Evolutionary conservation across 2,113 vertebrate species (phyloP).

Genomic region (Mesoclemmys tuberculata): DNA sequence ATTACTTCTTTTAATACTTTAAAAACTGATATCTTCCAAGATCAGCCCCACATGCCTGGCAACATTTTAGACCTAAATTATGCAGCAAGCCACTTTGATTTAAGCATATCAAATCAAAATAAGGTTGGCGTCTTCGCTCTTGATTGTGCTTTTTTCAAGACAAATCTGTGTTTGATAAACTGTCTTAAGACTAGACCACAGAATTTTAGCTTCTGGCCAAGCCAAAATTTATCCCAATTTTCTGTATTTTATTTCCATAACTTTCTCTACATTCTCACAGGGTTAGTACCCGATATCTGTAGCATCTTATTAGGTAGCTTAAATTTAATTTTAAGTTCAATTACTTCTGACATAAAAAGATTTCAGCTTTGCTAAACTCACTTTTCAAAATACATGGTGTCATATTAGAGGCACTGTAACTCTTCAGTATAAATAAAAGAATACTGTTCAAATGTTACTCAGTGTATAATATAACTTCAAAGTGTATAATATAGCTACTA

Average conservation of each 20-base stretch:
- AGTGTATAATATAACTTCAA: background rate
- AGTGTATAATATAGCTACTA: background rate
- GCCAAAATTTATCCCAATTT: background rate
- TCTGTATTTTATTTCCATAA: background rate
- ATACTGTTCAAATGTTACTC: background rate
- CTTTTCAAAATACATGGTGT: background rate
- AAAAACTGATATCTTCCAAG: background rate
- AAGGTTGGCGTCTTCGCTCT: constrained; percentile 42
- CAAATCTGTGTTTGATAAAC: background rate
- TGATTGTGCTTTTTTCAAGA: constrained; percentile 28
- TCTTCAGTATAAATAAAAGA: background rate
- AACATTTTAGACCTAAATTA: background rate
- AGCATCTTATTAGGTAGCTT: background rate
- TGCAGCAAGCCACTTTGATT: background rate
- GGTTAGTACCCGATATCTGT: background rate
- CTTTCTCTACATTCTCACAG: background rate
- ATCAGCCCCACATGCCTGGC: background rate
- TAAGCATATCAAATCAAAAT: constrained; percentile 10
- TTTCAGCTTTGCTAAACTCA: background rate
- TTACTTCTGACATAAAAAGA: background rate
- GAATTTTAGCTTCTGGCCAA: background rate
- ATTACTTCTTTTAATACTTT: background rate
- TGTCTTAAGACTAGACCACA: background rate
- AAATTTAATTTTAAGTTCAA: background rate
- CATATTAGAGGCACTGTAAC: background rate